Evolutionary conservation across 1,140 invertebrate genomes (phyloP).

Genomic region (Achatina immaculata): DNA sequence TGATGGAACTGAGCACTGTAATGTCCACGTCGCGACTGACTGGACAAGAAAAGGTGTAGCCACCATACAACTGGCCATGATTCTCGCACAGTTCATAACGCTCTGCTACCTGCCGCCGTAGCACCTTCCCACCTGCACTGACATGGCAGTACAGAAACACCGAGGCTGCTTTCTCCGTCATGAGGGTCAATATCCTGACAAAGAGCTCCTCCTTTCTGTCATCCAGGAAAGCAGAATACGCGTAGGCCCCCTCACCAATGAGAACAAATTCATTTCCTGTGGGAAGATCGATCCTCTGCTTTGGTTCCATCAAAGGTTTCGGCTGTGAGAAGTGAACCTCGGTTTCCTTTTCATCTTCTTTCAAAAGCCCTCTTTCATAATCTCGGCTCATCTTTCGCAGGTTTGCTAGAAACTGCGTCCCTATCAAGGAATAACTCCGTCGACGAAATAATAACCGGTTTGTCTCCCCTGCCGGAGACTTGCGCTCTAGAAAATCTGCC

Average conservation of each 20-base stretch:
- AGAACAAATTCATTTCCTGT: constrained; percentile 31
- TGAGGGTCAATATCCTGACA: constrained; percentile 36
- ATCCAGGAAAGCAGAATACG: constrained; percentile 45
- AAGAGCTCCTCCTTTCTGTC: constrained; percentile 23
- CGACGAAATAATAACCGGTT: not conserved
- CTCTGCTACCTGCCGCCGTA: not conserved
- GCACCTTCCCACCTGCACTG: not conserved
- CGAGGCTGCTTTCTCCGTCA: constrained; percentile 12
- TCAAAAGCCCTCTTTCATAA: not conserved
- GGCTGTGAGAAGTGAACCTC: not conserved
- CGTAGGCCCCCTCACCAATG: constrained; percentile 29
- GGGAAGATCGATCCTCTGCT: not conserved
- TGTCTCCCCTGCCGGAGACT: not conserved
- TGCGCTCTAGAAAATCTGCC: too few relatives aligned
- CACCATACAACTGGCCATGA: constrained; percentile 52
- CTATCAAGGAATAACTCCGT: too few relatives aligned
- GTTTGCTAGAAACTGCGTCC: not conserved
- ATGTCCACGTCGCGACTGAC: constrained; percentile 29
- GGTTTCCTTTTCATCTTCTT: not conserved
- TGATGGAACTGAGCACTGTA: not conserved
- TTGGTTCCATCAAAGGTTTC: not conserved
- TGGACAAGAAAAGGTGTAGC: constrained; percentile 51
- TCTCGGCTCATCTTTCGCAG: not conserved
- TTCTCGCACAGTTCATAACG: constrained; percentile 60
- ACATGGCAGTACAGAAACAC: constrained; percentile 36